phyloP scores from a whole-genome alignment of 2,888 invertebrate species.

The Meta bourneti region DNA sequence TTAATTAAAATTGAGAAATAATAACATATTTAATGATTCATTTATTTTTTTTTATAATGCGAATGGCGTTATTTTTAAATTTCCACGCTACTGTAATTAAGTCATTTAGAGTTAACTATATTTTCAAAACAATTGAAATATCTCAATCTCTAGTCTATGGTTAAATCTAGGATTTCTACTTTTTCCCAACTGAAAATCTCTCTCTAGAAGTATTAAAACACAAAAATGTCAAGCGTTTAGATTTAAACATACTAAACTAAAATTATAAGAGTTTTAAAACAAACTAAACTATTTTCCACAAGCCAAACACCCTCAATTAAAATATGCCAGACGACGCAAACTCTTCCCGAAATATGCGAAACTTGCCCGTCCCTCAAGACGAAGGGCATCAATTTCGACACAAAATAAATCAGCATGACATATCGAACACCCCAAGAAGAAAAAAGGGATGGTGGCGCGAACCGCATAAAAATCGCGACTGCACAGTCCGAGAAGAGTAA shows the following conservation, averaged over 20 bases:
- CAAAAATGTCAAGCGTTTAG: background rate
- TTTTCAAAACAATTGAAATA: no score
- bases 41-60: no score
- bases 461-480: conserved; percentile 16
- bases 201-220: background rate
- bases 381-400: conserved; percentile 37
- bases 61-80: no score
- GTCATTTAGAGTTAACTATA: no score
- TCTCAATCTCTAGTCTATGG: no score
- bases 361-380: background rate
- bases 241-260: background rate
- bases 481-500: conserved; percentile 30
- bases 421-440: conserved; percentile 43
- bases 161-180: background rate
- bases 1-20: no score
- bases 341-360: conserved; percentile 32
- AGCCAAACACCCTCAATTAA: no score
- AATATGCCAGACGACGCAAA: background rate
- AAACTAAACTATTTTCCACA: no score
- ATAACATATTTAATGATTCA: no score
- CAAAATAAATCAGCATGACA: conserved; percentile 58
- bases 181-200: background rate
- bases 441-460: background rate
- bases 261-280: no score
- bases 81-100: no score